Conservation (phyloP, 2,888 invertebrate genomes). For the Globia sparganii region DNA sequence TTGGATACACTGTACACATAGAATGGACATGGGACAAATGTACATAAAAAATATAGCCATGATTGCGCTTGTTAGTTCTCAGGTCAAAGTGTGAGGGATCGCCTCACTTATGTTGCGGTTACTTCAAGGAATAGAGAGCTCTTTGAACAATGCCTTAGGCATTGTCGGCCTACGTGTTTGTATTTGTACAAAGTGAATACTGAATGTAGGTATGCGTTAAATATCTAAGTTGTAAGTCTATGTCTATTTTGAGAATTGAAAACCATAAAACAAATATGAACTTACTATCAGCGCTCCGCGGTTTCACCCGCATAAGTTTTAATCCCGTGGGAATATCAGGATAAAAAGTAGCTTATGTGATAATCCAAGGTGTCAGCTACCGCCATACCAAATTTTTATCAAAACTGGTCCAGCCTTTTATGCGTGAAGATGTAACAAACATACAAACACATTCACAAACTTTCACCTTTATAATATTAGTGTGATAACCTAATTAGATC, state of each 20-base stretch:
- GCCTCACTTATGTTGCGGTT: slow-evolving; percentile 31
- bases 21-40: background rate
- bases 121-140: slow-evolving; percentile 14
- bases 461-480: too few relatives aligned
- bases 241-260: too few relatives aligned
- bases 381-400: too few relatives aligned
- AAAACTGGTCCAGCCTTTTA: too few relatives aligned
- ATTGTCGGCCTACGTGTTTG: background rate
- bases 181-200: background rate
- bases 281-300: too few relatives aligned
- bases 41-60: slow-evolving; percentile 18
- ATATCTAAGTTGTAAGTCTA: background rate
- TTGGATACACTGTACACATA: slow-evolving; percentile 16
- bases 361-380: too few relatives aligned
- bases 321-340: too few relatives aligned
- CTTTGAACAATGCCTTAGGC: slow-evolving; percentile 20
- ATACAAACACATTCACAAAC: too few relatives aligned
- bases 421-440: too few relatives aligned
- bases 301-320: too few relatives aligned
- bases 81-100: slow-evolving; percentile 11
- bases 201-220: background rate
- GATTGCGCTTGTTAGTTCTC: slow-evolving; percentile 7
- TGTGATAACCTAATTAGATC: background rate
- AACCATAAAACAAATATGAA: background rate
- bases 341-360: too few relatives aligned